A percentile compares a stretch with the other conserved stretches of the same genome.
Evolutionary conservation across 2,888 invertebrate genomes (phyloP).

Genomic region (Graphium colonna): DNA sequence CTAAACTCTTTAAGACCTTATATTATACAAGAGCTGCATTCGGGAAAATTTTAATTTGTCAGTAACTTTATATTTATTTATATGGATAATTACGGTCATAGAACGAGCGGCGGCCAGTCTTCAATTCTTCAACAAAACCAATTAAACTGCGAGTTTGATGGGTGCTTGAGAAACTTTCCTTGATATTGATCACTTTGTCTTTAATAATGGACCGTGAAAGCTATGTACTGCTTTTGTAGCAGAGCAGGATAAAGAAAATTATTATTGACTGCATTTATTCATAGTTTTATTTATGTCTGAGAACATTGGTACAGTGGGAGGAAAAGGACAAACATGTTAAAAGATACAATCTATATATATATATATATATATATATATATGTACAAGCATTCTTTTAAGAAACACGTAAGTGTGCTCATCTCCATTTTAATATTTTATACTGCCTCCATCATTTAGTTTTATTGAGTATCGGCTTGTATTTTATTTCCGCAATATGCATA

Average conservation of each 20-base stretch:
- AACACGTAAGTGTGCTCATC: too few species aligned
- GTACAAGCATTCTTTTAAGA: too few species aligned
- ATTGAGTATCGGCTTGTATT: too few species aligned
- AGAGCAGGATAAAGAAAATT: not conserved
- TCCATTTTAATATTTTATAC: too few species aligned
- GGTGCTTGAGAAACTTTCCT: constrained; percentile 3
- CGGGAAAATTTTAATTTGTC: not conserved
- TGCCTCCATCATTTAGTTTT: too few species aligned
- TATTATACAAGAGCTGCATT: too few species aligned
- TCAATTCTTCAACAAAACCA: constrained; percentile 15
- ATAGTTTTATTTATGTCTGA: not conserved
- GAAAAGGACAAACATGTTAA: too few species aligned
- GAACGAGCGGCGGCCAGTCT: not conserved
- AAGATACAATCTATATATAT: too few species aligned
- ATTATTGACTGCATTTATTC: not conserved
- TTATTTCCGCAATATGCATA: too few species aligned
- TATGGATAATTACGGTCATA: not conserved
- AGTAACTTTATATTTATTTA: not conserved
- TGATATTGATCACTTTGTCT: constrained; percentile 19
- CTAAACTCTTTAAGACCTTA: too few species aligned
- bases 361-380: too few species aligned
- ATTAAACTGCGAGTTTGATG: constrained; percentile 14
- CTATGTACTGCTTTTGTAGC: not conserved
- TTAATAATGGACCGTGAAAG: constrained; percentile 12
- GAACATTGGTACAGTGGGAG: not conserved